Evolutionary conservation across 2,113 vertebrate genomes (phyloP), one percentile per base, ranked within the genome.

Genomic region (Rhombomys opimus): DNA sequence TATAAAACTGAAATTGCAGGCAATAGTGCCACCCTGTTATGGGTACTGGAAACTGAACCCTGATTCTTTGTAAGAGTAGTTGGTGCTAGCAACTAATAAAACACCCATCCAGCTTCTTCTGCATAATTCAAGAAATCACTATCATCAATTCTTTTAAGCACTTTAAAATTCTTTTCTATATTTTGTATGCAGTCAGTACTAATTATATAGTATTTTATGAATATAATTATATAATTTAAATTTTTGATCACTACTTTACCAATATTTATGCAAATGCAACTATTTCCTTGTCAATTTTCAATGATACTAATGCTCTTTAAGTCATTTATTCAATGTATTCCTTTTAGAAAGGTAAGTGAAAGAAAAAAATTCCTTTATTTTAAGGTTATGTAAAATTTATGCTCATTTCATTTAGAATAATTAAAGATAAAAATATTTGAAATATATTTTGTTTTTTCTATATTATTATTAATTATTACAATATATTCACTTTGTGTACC

Each of bases 361-460:
- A 52, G 30, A 13, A 30, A 65, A 25, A 94, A 10, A n/a, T 10
- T 59, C 11, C 32, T 80, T 35, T 76, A 46, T 50, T 77, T 50
- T 81, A 46, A n/a, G 18, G 27, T 52, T 30, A 77, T 50, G 52
- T n/a, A 78, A 89, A 89, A 22, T 80, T 70, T 80, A 50, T 25
- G 77, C 13, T 87, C 38, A 12, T 95, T 88, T 20, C 15, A 59
- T 93, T 88, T 52, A 17, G 7, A 89, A 70, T 91, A 95, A 91
- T 6, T 46, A 13, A 86, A 87, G 25, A 80, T 91, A 76, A 57
- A 95, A 90, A 23, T 94, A 90, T 63, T 95, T 94, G 59, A 94
- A 70, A 30, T 54, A 90, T 46, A 46, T 46, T 46, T 46, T 46
- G 41, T 46, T 46, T 46, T 46, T 46, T 46, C 41, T 46, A 46